Base-by-base conservation (phyloP, 2,113 vertebrate genomes). In the Salvelinus sp. region DNA sequence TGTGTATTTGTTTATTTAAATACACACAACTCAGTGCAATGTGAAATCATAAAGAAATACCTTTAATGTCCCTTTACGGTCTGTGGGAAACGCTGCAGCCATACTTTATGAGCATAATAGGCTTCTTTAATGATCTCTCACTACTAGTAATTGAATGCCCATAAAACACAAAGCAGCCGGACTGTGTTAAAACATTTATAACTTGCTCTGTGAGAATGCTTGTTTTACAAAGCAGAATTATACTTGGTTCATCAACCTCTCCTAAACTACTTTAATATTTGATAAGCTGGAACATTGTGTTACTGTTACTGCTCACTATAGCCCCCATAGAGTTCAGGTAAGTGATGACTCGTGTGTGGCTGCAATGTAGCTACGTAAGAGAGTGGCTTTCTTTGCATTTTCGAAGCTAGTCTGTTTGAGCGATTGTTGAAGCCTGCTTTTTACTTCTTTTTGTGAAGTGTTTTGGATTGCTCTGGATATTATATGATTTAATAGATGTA, bases 231-330 rank as follows among this genome's bases (percentile, higher is more conserved):
- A 72, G 27, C 30, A 25, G 28, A 64, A 65, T 27, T 20, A 70
- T 23, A 16, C 10, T 6, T 1, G 6, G 2, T 4, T 38, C 71
- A 3, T 30, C 72, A 60, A 78, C 76, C 20, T 58, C 74, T 60
- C 72, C 27, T 22, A 54, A n/a, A 76, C 54, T 28, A 68, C 69
- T 77, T 86, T 68, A 81, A 82, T 83, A 76, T 78, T 82, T 83
- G 30, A 86, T 74, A 44, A 75, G 79, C 30, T 48, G 47, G 54
- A 58, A 73, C 64, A 30, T 2, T 47, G 57, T 64, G 62, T 65
- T 69, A 23, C 70, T 75, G 57, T 60, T 20, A 22, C 57, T n/a
- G 14, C 14, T 65, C 23, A 6, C 48, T 65, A 16, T 28, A 13
- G 27, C 16, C 6, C 30, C 30, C 6, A 33, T 33, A 38, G 16